These are phyloP conservation scores for Diorhabda elongata DNA, from an alignment of 1,140 invertebrate species.

Conservation along the genomic window DNA sequence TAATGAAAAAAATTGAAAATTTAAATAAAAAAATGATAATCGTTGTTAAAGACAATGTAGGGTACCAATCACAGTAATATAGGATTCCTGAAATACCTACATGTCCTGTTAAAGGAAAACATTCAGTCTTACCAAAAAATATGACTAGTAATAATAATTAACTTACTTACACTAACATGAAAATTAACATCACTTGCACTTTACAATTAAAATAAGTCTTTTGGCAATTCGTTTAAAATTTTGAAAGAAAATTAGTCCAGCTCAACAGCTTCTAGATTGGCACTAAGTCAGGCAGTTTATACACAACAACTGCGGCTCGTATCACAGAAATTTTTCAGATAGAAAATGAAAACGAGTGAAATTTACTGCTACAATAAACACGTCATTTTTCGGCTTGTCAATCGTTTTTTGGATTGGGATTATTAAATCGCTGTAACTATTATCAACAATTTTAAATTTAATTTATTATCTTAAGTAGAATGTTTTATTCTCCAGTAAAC, in stretches of 20 bases:
- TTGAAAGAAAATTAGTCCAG: background rate
- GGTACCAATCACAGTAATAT: slow-evolving; percentile 1
- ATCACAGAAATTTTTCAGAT: background rate
- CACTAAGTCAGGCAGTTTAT: slow-evolving; percentile 19
- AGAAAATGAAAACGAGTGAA: background rate
- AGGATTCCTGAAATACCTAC: background rate
- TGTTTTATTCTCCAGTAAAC: no score
- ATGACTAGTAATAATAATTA: slow-evolving; percentile 11
- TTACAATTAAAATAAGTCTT: slow-evolving; percentile 10
- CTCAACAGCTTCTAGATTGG: slow-evolving; percentile 14
- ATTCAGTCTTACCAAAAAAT: slow-evolving; percentile 17
- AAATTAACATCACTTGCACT: background rate
- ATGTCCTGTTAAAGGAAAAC: slow-evolving; percentile 1
- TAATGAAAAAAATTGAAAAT: background rate
- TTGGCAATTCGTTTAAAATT: slow-evolving; percentile 16
- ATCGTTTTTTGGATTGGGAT: no score
- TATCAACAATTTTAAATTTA: no score
- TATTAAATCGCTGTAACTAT: no score
- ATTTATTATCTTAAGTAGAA: no score
- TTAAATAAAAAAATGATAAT: background rate
- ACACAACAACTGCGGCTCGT: slow-evolving; percentile 10
- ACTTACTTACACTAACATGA: slow-evolving; percentile 1
- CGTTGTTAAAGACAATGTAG: background rate
- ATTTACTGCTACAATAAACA: no score
- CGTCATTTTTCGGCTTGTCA: no score